Conservation (phyloP, 1,140 invertebrate genomes). For the Spodoptera frugiperda region DNA sequence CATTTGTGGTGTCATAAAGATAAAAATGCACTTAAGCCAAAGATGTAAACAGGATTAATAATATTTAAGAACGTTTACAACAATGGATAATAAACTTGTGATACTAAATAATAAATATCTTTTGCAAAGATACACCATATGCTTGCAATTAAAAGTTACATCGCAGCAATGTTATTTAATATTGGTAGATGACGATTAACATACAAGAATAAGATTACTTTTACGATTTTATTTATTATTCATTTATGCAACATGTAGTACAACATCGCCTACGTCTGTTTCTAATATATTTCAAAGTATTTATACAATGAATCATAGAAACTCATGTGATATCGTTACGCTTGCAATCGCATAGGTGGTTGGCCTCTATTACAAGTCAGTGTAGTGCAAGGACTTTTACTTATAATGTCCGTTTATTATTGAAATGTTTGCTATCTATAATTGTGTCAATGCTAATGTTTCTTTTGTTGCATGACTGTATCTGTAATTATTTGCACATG, state of each 20-base stretch:
- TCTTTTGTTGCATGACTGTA: slow-evolving; percentile 34
- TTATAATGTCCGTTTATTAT: slow-evolving; percentile 48
- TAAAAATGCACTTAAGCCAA: slow-evolving; percentile 13
- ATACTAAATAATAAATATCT: slow-evolving; percentile 13
- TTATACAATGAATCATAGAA: slow-evolving; percentile 38
- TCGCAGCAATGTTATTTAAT: background rate
- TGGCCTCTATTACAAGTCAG: slow-evolving; percentile 45
- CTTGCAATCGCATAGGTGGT: slow-evolving; percentile 45
- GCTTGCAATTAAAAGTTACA: background rate
- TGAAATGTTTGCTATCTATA: slow-evolving; percentile 45
- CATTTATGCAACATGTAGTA: background rate
- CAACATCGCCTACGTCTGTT: slow-evolving; percentile 20
- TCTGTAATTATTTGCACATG: background rate
- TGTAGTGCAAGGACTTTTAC: slow-evolving; percentile 50
- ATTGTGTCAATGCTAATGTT: slow-evolving; percentile 54
- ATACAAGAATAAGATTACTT: slow-evolving; percentile 2
- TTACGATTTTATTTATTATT: background rate
- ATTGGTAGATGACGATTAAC: background rate
- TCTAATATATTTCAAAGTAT: slow-evolving; percentile 32
- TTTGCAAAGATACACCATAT: background rate
- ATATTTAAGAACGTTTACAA: slow-evolving; percentile 7
- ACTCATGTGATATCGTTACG: slow-evolving; percentile 43
- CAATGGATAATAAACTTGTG: slow-evolving; percentile 10
- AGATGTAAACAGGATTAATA: slow-evolving; percentile 17
- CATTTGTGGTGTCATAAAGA: slow-evolving; percentile 27